Conservation (phyloP, 1,140 invertebrate genomes). For the Drosophila ficusphila region DNA sequence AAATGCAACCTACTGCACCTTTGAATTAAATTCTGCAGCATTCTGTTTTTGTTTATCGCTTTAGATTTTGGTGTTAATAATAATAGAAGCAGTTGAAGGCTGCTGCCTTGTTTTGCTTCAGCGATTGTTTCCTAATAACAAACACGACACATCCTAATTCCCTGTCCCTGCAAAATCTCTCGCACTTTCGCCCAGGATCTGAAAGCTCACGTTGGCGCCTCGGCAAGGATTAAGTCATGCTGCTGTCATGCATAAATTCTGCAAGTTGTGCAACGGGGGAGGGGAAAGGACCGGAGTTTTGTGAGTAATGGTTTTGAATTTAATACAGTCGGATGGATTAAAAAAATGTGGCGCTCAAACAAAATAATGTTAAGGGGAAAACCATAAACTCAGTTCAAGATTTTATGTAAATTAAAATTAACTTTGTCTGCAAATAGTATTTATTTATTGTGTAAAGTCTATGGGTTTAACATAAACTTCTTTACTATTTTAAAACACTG, state of each 20-base stretch:
- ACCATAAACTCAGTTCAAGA: too few relatives aligned
- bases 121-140: constrained; percentile 49
- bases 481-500: too few relatives aligned
- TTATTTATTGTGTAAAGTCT: too few relatives aligned
- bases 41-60: constrained; percentile 42
- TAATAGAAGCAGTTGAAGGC: constrained; percentile 35
- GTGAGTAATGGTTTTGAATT: neutral
- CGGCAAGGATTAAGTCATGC: constrained; percentile 63
- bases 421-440: too few relatives aligned
- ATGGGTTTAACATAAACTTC: too few relatives aligned
- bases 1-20: constrained; percentile 21
- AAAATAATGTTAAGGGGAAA: too few relatives aligned
- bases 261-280: constrained; percentile 58
- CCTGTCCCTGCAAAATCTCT: constrained; percentile 16
- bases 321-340: neutral
- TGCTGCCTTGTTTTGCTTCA: constrained; percentile 17
- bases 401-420: too few relatives aligned
- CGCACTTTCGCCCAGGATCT: constrained; percentile 32
- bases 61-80: constrained; percentile 55
- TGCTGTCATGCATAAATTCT: constrained; percentile 74
- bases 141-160: constrained; percentile 26
- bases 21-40: constrained; percentile 3
- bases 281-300: neutral
- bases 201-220: constrained; percentile 64
- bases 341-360: too few relatives aligned